These are phyloP conservation scores for Falco naumanni DNA, from an alignment of 2,797 vertebrate genomes.

Conservation along the genomic window DNA sequence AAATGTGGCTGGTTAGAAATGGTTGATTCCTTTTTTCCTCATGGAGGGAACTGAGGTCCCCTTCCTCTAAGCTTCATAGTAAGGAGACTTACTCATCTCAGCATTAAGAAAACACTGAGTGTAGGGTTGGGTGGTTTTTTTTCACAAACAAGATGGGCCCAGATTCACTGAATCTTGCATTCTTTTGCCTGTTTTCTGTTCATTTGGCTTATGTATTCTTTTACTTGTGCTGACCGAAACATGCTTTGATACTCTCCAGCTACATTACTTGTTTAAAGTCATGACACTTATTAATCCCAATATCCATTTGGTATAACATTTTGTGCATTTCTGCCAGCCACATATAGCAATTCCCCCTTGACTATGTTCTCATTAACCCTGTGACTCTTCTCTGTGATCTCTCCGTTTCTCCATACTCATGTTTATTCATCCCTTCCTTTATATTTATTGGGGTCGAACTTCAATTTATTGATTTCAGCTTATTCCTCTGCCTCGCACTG, in stretches of 20 bases:
- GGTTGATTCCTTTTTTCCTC: not conserved
- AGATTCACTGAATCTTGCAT: not conserved
- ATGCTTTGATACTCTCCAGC: not conserved
- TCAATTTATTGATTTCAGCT: slow-evolving; percentile 1
- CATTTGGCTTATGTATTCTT: not conserved
- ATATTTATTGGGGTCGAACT: not conserved
- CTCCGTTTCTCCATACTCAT: slow-evolving; percentile 12
- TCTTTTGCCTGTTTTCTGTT: not conserved
- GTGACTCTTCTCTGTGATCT: not conserved
- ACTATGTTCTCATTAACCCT: slow-evolving; percentile 34
- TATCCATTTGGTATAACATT: not conserved
- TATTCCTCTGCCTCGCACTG: not conserved
- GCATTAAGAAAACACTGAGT: not conserved
- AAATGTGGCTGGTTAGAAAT: not conserved
- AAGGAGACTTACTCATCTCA: not conserved
- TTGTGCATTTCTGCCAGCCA: not conserved
- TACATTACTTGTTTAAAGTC: not conserved
- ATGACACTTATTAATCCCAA: slow-evolving; percentile 36
- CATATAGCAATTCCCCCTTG: not conserved
- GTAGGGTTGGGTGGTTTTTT: not conserved
- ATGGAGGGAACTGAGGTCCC: not conserved
- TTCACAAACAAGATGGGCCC: not conserved
- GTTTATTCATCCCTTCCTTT: slow-evolving; percentile 45
- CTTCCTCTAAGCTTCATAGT: not conserved
- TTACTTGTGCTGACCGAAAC: slow-evolving; percentile 17